Evolutionary conservation across 37 sponge, comb jelly and placozoan species (phyloP).

Genomic region (Cliona cf. orientalis): DNA sequence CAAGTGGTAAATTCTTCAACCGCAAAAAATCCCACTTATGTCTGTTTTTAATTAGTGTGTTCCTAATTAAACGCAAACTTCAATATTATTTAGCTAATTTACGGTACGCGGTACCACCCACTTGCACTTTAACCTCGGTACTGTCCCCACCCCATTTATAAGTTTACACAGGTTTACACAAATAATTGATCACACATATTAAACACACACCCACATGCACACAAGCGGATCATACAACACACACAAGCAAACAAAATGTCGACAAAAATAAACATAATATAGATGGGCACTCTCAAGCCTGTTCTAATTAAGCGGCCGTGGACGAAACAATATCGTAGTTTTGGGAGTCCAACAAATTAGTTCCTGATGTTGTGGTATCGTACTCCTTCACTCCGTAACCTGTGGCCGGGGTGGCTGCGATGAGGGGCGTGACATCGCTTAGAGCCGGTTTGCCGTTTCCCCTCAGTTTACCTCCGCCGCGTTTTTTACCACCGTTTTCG

Average conservation of each 20-base stretch:
- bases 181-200: background rate
- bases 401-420: background rate
- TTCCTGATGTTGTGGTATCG: slow-evolving; percentile 9
- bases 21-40: too few species aligned
- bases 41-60: too few species aligned
- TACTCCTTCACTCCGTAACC: slow-evolving; percentile 32
- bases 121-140: too few species aligned
- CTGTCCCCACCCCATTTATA: background rate
- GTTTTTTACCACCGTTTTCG: too few species aligned
- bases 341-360: background rate
- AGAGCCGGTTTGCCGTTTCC: background rate
- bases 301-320: background rate
- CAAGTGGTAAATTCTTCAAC: too few species aligned
- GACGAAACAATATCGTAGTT: background rate
- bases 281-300: too few species aligned
- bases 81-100: too few species aligned
- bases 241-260: background rate
- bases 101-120: too few species aligned
- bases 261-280: background rate
- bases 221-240: background rate
- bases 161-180: background rate
- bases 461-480: background rate
- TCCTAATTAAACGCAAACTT: too few species aligned
- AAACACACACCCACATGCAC: background rate
- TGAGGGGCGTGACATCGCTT: background rate